Evolutionary conservation across 2,797 vertebrate genomes (phyloP).

Genomic region (Lagodon rhomboides): DNA sequence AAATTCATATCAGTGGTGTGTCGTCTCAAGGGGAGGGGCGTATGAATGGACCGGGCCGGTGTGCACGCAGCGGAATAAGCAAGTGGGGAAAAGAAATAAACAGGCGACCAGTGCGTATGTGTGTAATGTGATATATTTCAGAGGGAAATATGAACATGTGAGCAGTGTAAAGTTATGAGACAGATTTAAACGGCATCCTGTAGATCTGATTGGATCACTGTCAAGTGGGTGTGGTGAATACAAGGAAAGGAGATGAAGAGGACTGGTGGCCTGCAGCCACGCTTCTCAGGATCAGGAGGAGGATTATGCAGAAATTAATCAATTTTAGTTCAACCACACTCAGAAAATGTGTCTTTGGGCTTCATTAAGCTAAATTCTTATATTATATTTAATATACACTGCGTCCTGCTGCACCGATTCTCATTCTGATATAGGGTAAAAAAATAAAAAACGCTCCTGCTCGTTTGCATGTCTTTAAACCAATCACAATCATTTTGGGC

Average conservation of each 20-base stretch:
- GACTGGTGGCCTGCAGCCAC: neutral
- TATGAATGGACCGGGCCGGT: neutral
- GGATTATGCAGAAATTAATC: no score
- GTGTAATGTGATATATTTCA: neutral
- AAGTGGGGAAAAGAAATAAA: constrained; percentile 24
- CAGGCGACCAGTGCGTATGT: neutral
- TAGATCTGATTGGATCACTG: neutral
- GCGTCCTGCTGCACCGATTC: no score
- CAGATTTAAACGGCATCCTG: neutral
- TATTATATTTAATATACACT: no score
- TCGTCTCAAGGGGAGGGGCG: constrained; percentile 9
- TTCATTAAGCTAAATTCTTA: no score
- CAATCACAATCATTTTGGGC: no score
- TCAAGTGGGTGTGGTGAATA: neutral
- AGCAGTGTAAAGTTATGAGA: neutral
- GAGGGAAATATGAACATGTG: neutral
- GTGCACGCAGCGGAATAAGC: constrained; percentile 22
- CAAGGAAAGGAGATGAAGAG: neutral
- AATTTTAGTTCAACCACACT: no score
- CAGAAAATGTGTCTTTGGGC: no score
- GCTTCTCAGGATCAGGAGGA: no score
- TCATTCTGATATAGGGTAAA: no score
- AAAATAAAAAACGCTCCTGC: no score
- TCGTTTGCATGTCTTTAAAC: no score
- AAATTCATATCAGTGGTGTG: constrained; percentile 43